These are phyloP conservation scores for Metridium senile DNA, from an alignment of 92 coral and sea anemone genomes.

Conservation along the genomic window DNA sequence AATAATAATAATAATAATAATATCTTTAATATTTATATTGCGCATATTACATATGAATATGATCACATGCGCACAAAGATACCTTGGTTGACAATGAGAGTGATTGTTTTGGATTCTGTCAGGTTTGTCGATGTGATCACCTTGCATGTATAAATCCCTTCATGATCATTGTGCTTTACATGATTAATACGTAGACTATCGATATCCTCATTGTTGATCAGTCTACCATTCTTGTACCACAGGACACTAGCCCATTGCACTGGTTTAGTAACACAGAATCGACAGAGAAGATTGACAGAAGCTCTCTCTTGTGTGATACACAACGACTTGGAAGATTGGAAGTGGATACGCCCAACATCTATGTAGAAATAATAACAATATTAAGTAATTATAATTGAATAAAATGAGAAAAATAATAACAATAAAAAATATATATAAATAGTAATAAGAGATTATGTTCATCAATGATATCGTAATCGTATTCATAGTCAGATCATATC, in stretches of 20 bases:
- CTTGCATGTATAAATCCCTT: conserved; percentile 64
- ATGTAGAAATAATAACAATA: background rate
- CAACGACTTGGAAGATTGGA: conserved; percentile 11
- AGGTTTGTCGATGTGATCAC: conserved; percentile 31
- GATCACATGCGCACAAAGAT: no score
- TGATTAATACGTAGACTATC: conserved; percentile 29
- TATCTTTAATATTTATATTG: background rate
- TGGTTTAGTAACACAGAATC: conserved; percentile 33
- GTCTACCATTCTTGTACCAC: conserved; percentile 62
- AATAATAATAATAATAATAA: no score
- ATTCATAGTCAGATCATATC: no score
- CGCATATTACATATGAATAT: no score
- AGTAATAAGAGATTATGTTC: background rate
- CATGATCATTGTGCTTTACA: conserved; percentile 43
- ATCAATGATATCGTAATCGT: background rate
- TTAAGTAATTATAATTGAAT: background rate
- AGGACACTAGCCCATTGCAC: conserved; percentile 1
- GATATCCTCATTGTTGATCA: conserved; percentile 13
- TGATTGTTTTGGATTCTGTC: conserved; percentile 37
- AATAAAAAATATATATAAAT: no score
- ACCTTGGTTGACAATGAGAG: conserved; percentile 65
- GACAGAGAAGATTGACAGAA: conserved; percentile 34
- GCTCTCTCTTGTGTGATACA: conserved; percentile 19
- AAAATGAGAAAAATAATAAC: background rate
- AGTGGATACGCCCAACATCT: conserved; percentile 1